Base-by-base conservation (phyloP, 1,140 invertebrate species). In the Cyrtorhinus lividipennis region DNA sequence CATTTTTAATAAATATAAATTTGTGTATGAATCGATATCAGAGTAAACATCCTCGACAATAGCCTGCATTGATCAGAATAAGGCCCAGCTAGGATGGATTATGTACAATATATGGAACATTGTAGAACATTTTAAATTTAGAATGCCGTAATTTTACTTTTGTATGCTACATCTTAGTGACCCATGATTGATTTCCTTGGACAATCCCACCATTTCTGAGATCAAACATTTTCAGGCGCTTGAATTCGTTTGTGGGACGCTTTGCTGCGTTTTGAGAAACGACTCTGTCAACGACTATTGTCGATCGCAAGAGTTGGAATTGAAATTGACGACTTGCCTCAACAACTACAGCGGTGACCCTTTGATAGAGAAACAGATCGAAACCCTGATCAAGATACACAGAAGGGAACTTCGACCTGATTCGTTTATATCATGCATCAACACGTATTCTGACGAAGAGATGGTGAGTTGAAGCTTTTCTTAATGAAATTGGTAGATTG, bases 211-310 rank as follows among this genome's bases (percentile, higher is more conserved):
- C n/a, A n/a, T n/a, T n/a, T n/a, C n/a, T n/a, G n/a, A n/a, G n/a
- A n/a, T n/a, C n/a, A n/a, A n/a, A n/a, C n/a, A n/a, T n/a, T 53
- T 65, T 56, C 22, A 69, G 67, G 63, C 68, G 3, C 38, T 66
- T 20, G 61, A 66, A 3, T 67, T 68, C 48, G 62, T 68, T 30
- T 62, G 62, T 1, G 65, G 67, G 1, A 64, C 65, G 13, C 57
- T 68, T n/a, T 69, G 67, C 48, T 67, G 66, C 38, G 20, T 67
- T 2, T 27, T 69, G 22, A 64, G 62, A 23, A 62, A 60, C 56
- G 62, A 64, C 2, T 45, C 61, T 1, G 45, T 67, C 15, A 68
- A 68, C 27, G 46, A 25, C n/a, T 59, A 63, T 1, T 65, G 67
- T 12, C 30, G 30, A 22, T 62, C 66, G n/a, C 23, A 62, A 30